Evolutionary conservation across 1,140 invertebrate species (phyloP), one percentile per base, ranked within the genome.

Genomic region (Hylaeus anthracinus): DNA sequence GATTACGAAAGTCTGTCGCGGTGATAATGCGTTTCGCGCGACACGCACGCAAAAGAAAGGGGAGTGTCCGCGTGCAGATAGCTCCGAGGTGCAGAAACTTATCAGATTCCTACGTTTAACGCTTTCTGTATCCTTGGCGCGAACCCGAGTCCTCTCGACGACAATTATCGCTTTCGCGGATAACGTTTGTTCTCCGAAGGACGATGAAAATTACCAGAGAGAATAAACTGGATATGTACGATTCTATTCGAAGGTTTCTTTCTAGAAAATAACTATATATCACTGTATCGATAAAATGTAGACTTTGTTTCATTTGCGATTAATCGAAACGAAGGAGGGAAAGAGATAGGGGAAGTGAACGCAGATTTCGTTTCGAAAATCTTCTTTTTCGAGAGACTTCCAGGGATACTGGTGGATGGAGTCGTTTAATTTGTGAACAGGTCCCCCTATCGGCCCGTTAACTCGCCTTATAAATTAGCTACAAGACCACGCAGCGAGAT

Each of bases 361-460:
- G 69, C 12, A 63, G 70, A 15, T 60, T 73, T 45, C 60, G 53
- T 56, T 58, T 43, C 12, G 5, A n/a, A 71, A 39, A 72, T 80
- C 51, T 61, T 45, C 10, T 55, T 43, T 72, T 63, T 72, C 26
- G 37, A 58, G 45, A 60, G 15, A 37, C n/a, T 56, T 39, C 53
- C 10, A 58, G 60, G 67, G 43, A 48, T 71, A 78, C 80, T 73
- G 69, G 73, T 77, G 76, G 80, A 90, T 90, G 88, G 87, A 90
- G 88, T 90, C 89, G 82, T 90, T 91, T 90, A 90, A 91, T 91
- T 91, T 90, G 89, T 91, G 90, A 90, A 91, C 88, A 86, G 79
- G 84, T 88, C 84, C 67, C 60, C 66, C 74, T 90, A 91, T 91
- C 88, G 82, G 65, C 41, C 58, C 83, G 84, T 89, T 90, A 91